Conservation (phyloP, 1,140 invertebrate genomes). For the Drosophila punjabiensis region DNA sequence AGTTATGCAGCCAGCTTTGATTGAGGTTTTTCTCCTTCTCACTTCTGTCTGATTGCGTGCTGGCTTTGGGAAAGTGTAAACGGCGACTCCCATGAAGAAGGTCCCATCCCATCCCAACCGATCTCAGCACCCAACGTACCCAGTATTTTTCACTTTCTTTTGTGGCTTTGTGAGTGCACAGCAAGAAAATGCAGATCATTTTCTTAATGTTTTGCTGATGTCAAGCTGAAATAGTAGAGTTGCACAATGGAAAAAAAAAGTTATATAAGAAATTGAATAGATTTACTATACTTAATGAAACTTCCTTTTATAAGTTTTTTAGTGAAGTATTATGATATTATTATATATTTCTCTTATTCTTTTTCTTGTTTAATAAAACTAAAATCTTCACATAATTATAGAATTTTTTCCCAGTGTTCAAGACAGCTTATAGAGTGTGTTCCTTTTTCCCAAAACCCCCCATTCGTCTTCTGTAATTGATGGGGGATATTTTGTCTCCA, state of each 20-base stretch:
- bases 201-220: not conserved
- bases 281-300: not conserved
- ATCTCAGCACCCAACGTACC: constrained; percentile 38
- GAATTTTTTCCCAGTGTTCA: not conserved
- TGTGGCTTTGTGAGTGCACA: constrained; percentile 19
- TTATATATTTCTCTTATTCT: not conserved
- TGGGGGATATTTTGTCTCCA: constrained; percentile 51
- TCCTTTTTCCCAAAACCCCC: not conserved
- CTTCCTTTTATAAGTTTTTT: too few relatives aligned
- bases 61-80: constrained; percentile 79
- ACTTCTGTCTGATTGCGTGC: constrained; percentile 67
- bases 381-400: not conserved
- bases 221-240: not conserved
- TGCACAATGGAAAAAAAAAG: not conserved
- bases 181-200: constrained; percentile 1
- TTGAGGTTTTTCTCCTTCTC: constrained; percentile 72
- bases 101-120: constrained; percentile 8
- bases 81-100: constrained; percentile 69
- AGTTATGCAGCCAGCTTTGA: constrained; percentile 79
- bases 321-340: too few relatives aligned
- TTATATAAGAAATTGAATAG: not conserved
- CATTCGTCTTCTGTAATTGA: constrained; percentile 60
- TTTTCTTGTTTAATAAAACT: not conserved
- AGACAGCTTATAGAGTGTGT: not conserved
- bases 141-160: constrained; percentile 79